phyloP scores from a whole-genome alignment of 2,888 invertebrate genomes.

The Augiades crinisus region DNA sequence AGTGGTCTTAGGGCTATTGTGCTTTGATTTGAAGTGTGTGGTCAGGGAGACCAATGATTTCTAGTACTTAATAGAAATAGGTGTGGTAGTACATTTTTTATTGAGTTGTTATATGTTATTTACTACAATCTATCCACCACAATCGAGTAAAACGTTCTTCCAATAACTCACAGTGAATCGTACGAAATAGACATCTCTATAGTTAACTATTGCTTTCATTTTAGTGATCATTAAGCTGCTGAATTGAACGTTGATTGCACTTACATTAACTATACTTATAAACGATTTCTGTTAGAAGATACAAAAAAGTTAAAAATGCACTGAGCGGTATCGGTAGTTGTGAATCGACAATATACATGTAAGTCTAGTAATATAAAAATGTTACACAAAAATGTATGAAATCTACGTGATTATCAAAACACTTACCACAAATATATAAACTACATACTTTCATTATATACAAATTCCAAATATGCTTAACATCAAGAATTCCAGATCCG shows the following conservation, averaged over 20 bases:
- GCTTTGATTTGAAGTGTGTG: too few species aligned
- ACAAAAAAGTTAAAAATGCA: neutral
- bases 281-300: neutral
- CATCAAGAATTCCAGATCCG: slow-evolving; percentile 35
- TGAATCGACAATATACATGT: slow-evolving; percentile 38
- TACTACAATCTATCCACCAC: too few species aligned
- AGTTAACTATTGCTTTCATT: neutral
- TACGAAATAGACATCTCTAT: neutral
- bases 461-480: slow-evolving; percentile 41
- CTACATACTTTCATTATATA: slow-evolving; percentile 16
- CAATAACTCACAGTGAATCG: too few species aligned
- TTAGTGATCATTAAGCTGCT: neutral
- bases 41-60: too few species aligned
- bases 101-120: too few species aligned
- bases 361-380: slow-evolving; percentile 45
- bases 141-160: too few species aligned
- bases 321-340: slow-evolving; percentile 25
- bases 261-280: slow-evolving; percentile 31
- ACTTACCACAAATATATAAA: slow-evolving; percentile 40
- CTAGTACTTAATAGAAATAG: too few species aligned
- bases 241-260: slow-evolving; percentile 6
- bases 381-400: slow-evolving; percentile 50
- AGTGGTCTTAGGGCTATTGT: too few species aligned
- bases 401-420: slow-evolving; percentile 52
- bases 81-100: too few species aligned